A percentile compares a stretch with the other conserved stretches of the same genome.
Conservation (phyloP, 2,797 vertebrate species). For the Tangara arthus region DNA sequence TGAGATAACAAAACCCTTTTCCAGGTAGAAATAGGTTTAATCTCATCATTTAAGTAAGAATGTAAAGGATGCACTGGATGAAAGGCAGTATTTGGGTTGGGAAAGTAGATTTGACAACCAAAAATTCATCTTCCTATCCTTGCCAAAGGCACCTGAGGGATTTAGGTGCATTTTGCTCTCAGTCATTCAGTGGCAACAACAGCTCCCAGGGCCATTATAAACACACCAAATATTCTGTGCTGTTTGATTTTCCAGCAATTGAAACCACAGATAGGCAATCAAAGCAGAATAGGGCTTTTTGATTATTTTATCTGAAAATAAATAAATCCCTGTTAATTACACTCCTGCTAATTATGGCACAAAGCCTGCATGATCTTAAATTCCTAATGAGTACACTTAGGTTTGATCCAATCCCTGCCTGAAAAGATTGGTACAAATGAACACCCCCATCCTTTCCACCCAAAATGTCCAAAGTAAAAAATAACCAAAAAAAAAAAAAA, state of each 20-base stretch:
- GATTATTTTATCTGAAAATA: background rate
- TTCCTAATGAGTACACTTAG: background rate
- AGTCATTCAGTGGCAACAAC: background rate
- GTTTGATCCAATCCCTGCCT: background rate
- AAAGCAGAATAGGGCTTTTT: background rate
- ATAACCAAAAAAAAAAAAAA: background rate
- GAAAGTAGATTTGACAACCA: background rate
- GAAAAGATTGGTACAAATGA: background rate
- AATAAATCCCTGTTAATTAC: background rate
- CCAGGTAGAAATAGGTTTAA: background rate
- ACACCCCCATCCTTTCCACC: rapidly evolving
- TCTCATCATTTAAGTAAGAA: background rate
- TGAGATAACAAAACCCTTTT: background rate
- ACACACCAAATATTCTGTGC: background rate
- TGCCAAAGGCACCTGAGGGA: background rate
- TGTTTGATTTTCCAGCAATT: background rate
- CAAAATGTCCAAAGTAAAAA: background rate
- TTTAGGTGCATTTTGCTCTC: background rate
- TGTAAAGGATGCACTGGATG: background rate
- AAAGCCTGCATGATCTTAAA: background rate
- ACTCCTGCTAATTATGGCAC: background rate
- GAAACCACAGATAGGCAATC: background rate
- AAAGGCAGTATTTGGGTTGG: background rate
- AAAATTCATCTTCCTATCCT: background rate
- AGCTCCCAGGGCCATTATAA: background rate